Evolutionary conservation across 2,113 vertebrate genomes (phyloP), one percentile per base, ranked within the genome.

Genomic region (Rhipidura dahli): DNA sequence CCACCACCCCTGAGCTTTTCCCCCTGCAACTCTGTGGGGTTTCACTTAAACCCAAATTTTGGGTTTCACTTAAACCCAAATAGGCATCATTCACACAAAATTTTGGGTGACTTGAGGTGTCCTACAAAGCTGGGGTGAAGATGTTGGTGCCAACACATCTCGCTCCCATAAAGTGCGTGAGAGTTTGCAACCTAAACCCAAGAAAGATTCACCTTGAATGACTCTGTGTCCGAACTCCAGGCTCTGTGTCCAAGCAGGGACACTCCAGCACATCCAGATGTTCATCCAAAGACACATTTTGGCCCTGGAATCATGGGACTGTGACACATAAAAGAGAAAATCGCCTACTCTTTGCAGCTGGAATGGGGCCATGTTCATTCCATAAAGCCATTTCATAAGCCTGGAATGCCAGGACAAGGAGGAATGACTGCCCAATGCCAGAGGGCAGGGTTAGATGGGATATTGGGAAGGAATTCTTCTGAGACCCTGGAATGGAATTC

Each of bases 101-200:
- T 28, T 68, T 54, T 64, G 59, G 35, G 39, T 64, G 63, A 39
- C 5, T 60, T 28, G 30, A 73, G n/a, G 22, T 15, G 27, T 31
- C 54, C 59, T 40, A 24, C 21, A 50, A 65, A 16, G 7, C 15
- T 49, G 6, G 26, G 10, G 6, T 44, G 47, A 64, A 64, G 51
- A 15, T 22, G 21, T 51, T 45, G 28, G 4, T 33, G 19, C 9
- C 39, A 13, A 18, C 3, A 2, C 20, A 2, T 51, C 30, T 51
- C 19, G 7, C 15, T 77, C 45, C 14, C 11, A 23, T 27, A 27
- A 54, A 71, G 10, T 0, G 0, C 2, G 1, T 11, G 33, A 37
- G 33, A 50, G 17, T 69, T 77, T 33, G 35, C 20, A 27, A 61
- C 18, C 15, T 27, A 37, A 91, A 86, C 9, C 24, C 0, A 0